Evolutionary conservation across 2,888 invertebrate species (phyloP).

Genomic region (Sinelater perroti): DNA sequence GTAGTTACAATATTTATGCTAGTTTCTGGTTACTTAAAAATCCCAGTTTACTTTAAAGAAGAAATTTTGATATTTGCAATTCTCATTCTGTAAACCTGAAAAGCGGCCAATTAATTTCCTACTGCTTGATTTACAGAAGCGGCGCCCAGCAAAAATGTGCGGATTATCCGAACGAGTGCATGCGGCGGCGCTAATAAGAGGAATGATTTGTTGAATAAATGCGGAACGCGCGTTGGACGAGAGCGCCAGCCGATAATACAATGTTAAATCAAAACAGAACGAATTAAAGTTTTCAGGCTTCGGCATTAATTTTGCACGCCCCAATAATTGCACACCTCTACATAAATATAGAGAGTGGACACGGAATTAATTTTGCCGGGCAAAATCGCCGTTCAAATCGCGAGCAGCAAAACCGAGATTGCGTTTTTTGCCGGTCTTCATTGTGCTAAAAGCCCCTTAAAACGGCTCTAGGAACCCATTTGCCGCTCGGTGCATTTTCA

Average conservation of each 20-base stretch:
- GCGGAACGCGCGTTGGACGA: background rate
- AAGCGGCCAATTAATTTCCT: conserved; percentile 1
- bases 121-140: background rate
- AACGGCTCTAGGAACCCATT: too few relatives aligned
- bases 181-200: background rate
- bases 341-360: background rate
- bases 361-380: background rate
- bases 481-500: too few relatives aligned
- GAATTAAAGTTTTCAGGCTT: conserved; percentile 12
- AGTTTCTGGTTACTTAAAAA: background rate
- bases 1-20: conserved; percentile 7
- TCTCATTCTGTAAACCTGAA: background rate
- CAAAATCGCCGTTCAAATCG: background rate
- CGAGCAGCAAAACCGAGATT: background rate
- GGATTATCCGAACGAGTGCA: background rate
- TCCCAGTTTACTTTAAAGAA: background rate
- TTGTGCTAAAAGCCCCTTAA: too few relatives aligned
- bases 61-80: background rate
- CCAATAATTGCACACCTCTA: conserved; percentile 7
- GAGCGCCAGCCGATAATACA: background rate
- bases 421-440: too few relatives aligned
- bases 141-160: too few relatives aligned
- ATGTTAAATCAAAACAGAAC: conserved; percentile 13
- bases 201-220: conserved; percentile 7
- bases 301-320: conserved; percentile 11